Evolutionary conservation across 1,140 invertebrate species (phyloP).

Genomic region (Potamilus streckersoni): DNA sequence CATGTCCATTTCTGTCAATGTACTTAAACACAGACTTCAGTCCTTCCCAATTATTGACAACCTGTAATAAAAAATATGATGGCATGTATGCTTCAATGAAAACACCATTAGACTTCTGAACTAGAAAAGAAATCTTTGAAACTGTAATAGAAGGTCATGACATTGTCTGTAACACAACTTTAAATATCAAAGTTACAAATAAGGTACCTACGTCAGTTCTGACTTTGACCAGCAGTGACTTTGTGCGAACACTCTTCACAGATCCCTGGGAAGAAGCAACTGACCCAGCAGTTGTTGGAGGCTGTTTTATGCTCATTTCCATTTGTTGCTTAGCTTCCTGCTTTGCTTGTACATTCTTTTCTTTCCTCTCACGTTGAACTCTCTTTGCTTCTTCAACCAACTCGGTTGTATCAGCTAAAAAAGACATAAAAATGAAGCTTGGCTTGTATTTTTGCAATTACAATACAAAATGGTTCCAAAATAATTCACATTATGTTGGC

Average conservation of each 20-base stretch:
- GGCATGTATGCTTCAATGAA: too few species aligned
- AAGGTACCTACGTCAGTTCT: constrained; percentile 23
- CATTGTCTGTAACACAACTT: too few species aligned
- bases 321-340: too few species aligned
- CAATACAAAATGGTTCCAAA: background rate
- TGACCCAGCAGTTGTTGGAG: too few species aligned
- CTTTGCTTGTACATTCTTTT: constrained; percentile 9
- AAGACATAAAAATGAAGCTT: background rate
- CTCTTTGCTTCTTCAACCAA: constrained; percentile 23
- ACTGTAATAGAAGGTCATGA: too few species aligned
- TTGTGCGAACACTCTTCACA: constrained; percentile 25
- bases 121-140: too few species aligned
- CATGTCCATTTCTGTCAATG: constrained; percentile 24
- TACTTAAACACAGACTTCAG: constrained; percentile 33
- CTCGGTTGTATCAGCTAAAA: constrained; percentile 27
- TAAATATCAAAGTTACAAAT: too few species aligned
- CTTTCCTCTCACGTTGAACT: constrained; percentile 23
- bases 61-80: constrained; percentile 9
- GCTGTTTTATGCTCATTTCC: too few species aligned
- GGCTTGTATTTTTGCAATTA: background rate
- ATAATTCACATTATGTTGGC: too few species aligned
- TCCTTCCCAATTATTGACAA: constrained; percentile 33
- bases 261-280: background rate
- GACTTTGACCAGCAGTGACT: constrained; percentile 31
- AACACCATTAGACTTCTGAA: too few species aligned